A percentile compares a stretch with the other conserved stretches of the same genome.
phyloP scores from a whole-genome alignment of 2,113 vertebrate genomes.

The Coptodon rendalli region DNA sequence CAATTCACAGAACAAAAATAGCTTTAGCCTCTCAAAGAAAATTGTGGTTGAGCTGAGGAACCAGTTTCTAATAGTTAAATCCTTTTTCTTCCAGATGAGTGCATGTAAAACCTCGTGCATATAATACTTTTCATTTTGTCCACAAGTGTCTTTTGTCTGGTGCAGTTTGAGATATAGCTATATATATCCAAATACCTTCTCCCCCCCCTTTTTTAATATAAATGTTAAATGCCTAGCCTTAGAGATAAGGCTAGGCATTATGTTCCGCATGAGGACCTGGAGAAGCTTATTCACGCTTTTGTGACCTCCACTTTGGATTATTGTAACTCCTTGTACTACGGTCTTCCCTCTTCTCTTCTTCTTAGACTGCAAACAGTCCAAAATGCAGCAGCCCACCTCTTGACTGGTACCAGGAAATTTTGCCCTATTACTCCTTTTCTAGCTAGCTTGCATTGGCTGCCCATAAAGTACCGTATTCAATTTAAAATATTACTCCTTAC shows the following conservation, averaged over 20 bases:
- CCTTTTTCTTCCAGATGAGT: background rate
- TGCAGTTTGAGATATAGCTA: background rate
- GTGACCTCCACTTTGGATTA: too few species aligned
- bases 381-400: rapidly evolving
- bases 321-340: too few species aligned
- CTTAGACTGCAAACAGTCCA: too few species aligned
- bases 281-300: too few species aligned
- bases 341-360: too few species aligned
- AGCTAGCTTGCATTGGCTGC: background rate
- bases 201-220: too few species aligned
- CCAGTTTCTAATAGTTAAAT: background rate
- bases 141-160: background rate
- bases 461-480: rapidly evolving
- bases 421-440: background rate
- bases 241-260: rapidly evolving
- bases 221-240: background rate
- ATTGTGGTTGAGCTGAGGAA: background rate
- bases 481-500: background rate
- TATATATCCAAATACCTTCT: too few species aligned
- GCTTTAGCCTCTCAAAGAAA: background rate
- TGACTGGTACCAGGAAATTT: rapidly evolving
- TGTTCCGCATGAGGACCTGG: background rate
- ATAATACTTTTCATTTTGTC: background rate
- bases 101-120: background rate
- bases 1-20: background rate